phyloP scores from a whole-genome alignment of 2,888 invertebrate genomes.

The Bimastos eiseni region DNA sequence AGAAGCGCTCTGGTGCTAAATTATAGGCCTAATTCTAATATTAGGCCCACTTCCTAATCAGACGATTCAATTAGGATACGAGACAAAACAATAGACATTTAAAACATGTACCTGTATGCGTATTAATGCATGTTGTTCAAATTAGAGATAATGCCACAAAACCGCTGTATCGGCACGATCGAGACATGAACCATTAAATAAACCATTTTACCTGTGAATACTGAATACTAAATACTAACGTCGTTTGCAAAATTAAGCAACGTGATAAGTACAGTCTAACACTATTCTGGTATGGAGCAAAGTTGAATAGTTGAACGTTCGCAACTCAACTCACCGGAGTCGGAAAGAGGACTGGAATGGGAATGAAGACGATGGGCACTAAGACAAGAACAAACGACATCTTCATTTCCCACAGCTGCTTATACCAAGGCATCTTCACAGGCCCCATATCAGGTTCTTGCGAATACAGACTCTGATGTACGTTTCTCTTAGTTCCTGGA shows the following conservation, averaged over 20 bases:
- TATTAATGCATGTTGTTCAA: not conserved
- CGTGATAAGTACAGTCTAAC: not conserved
- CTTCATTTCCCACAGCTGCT: slow-evolving; percentile 33
- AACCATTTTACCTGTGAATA: too few relatives aligned
- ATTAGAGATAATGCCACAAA: not conserved
- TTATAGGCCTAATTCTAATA: too few relatives aligned
- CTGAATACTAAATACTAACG: too few relatives aligned
- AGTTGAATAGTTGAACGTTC: not conserved
- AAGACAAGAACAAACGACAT: slow-evolving; percentile 23
- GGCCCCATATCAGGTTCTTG: not conserved
- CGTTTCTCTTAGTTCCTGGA: not conserved
- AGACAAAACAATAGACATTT: not conserved
- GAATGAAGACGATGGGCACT: slow-evolving; percentile 35
- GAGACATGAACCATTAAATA: not conserved
- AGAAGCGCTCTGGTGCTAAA: too few relatives aligned
- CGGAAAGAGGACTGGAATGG: slow-evolving; percentile 34
- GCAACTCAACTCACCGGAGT: slow-evolving; percentile 32
- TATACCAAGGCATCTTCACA: not conserved
- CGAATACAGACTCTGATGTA: not conserved
- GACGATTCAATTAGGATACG: not conserved
- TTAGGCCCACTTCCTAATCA: too few relatives aligned
- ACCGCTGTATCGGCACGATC: too few relatives aligned
- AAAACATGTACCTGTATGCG: not conserved
- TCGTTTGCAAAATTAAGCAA: not conserved
- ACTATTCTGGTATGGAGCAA: not conserved